Conservation (phyloP, 2,113 vertebrate species). For the Peromyscus leucopus region DNA sequence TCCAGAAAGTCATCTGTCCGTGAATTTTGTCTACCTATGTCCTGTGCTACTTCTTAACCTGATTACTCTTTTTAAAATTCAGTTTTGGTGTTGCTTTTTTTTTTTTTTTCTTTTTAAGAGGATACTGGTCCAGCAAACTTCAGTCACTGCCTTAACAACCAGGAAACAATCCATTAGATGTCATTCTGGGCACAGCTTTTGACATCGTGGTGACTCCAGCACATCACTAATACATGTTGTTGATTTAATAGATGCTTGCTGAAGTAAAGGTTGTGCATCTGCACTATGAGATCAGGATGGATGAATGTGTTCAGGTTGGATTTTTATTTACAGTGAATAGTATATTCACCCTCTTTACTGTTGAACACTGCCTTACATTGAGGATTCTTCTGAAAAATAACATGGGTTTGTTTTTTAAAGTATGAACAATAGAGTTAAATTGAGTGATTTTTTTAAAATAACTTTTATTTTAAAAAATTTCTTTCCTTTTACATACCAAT, state of each 20-base stretch:
- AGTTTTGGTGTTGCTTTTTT: background rate
- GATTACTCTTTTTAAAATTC: slow-evolving; percentile 22
- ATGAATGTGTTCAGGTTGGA: background rate
- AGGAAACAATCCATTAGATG: background rate
- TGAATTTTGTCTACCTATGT: background rate
- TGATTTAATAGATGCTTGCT: background rate
- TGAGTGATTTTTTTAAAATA: background rate
- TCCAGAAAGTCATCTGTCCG: background rate
- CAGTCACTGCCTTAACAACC: background rate
- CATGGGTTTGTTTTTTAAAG: background rate
- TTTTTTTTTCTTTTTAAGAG: background rate
- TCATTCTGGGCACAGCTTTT: background rate
- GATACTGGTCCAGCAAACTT: background rate
- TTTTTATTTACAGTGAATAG: background rate
- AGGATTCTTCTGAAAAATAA: slow-evolving; percentile 33
- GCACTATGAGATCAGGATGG: background rate
- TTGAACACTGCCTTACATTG: background rate
- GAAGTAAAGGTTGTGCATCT: background rate
- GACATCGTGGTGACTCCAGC: background rate
- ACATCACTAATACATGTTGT: background rate
- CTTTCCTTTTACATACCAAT: too few species aligned
- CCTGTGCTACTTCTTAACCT: background rate
- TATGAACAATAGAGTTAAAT: background rate
- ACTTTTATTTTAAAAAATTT: too few species aligned
- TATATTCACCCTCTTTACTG: background rate